Evolutionary conservation across 2,888 invertebrate genomes (phyloP), one percentile per base, ranked within the genome.

Genomic region (Stenichneumon culpator): DNA sequence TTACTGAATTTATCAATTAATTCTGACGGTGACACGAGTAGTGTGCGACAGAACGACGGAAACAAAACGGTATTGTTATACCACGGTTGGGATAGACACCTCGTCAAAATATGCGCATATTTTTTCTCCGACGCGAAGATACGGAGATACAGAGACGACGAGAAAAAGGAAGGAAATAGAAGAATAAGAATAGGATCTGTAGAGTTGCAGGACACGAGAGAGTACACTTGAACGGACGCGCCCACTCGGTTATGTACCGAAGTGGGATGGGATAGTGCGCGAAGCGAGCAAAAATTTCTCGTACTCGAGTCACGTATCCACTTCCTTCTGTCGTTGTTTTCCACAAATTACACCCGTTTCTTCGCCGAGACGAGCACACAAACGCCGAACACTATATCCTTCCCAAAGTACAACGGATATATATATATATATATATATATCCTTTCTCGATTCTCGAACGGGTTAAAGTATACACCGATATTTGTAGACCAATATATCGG

Each of bases 251-350:
- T 47, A 25, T 60, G 47, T 60, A 63, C 28, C 60, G n/a, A 11
- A 63, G 60, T 63, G 28, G 32, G 39, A 36, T 63, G n/a, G 50
- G 16, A 70, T 60, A 19, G 11, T 11, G 57, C 57, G 57, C 6
- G 19, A 57, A 67, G 60, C 36, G 16, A 63, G 69, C 65, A 16
- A 81, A 68, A 60, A 77, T 63, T 57, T 67, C 25, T 67, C 22
- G 65, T 60, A 85, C 50, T 60, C 82, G 36, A 67, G 75, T 82
- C 82, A 82, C 82, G 85, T 85, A 72, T 44, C 16, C 68, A 54
- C 75, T 82, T 79, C 82, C 70, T 50, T 60, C 72, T 79, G 79
- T 67, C 84, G 57, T 75, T 82, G 79, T 85, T 85, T 85, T 75
- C 70, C 75, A 75, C 85, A 79, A 79, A 82, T 80, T 80, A 68